Percentiles rank a stretch among this genome's conserved stretches.
Evolutionary conservation across 2,113 vertebrate genomes (phyloP).

Genomic region (Callithrix jacchus): DNA sequence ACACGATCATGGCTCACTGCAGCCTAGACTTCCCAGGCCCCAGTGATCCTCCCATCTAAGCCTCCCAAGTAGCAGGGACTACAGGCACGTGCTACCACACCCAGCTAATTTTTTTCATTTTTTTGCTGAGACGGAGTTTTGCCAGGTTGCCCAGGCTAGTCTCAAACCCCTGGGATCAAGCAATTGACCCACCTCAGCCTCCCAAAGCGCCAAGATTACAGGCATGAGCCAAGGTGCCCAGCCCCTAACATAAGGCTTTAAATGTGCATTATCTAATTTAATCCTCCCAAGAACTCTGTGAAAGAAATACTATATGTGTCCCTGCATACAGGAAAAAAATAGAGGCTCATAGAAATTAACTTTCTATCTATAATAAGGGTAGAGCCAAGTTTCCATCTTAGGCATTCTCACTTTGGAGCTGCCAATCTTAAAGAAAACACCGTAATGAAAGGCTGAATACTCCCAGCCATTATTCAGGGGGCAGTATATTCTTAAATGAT

Average conservation of each 20-base stretch:
- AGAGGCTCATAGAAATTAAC: neutral
- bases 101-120: too few relatives aligned
- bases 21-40: too few relatives aligned
- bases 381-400: neutral
- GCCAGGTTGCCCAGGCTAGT: too few relatives aligned
- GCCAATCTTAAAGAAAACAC: neutral
- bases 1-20: too few relatives aligned
- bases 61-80: too few relatives aligned
- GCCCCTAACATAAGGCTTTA: neutral
- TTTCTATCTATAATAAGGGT: neutral
- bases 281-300: neutral
- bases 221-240: too few relatives aligned
- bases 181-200: too few relatives aligned
- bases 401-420: neutral
- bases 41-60: too few relatives aligned
- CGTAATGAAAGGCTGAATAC: neutral
- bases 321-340: neutral
- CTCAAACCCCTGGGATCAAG: too few relatives aligned
- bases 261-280: neutral
- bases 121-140: too few relatives aligned
- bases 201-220: too few relatives aligned
- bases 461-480: neutral
- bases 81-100: too few relatives aligned
- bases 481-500: neutral
- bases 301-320: neutral